Conservation (phyloP, 2,888 invertebrate species). For the Tetramorium bicarinatum region DNA sequence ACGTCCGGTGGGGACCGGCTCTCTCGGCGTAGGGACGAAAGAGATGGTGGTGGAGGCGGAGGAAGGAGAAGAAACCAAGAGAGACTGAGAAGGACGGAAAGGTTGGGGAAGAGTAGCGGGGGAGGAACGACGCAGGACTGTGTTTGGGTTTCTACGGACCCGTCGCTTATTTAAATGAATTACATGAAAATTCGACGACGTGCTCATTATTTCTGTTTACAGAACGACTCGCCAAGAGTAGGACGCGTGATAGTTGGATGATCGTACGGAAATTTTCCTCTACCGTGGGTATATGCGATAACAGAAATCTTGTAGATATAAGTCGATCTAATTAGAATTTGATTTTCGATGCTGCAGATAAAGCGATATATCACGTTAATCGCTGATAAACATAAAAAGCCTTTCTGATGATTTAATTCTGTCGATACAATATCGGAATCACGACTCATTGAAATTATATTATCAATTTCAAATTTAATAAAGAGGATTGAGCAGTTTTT, state of each 20-base stretch:
- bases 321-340: neutral
- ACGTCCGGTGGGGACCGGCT: slow-evolving; percentile 81
- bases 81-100: slow-evolving; percentile 64
- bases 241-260: neutral
- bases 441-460: neutral
- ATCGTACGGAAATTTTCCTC: neutral
- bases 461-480: neutral
- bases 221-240: neutral
- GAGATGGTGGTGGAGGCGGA: slow-evolving; percentile 69
- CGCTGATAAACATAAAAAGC: neutral
- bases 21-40: slow-evolving; percentile 69
- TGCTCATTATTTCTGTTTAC: neutral
- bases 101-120: slow-evolving; percentile 69
- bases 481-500: neutral
- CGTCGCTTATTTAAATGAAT: slow-evolving; percentile 32
- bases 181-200: neutral
- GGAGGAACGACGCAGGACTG: slow-evolving; percentile 77
- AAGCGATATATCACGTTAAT: neutral
- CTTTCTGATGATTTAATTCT: neutral
- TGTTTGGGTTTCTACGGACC: slow-evolving; percentile 76
- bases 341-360: neutral
- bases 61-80: slow-evolving; percentile 66
- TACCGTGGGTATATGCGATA: neutral
- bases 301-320: neutral
- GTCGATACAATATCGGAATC: neutral